Percentiles rank a stretch among this genome's conserved stretches.
These are phyloP conservation scores for Serilophus lunatus DNA, from an alignment of 2,113 vertebrate genomes.

Conservation along the genomic window DNA sequence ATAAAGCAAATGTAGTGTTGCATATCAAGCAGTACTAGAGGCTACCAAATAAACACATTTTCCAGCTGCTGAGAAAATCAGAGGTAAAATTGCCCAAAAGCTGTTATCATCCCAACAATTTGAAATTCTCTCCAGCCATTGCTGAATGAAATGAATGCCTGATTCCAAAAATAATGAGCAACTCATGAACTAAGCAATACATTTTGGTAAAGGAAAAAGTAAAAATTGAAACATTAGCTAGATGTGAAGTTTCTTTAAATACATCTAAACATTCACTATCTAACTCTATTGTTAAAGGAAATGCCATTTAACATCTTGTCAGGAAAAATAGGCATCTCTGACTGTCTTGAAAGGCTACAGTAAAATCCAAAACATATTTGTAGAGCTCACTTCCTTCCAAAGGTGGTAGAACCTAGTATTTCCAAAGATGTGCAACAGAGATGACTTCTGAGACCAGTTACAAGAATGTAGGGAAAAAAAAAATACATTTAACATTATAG, in stretches of 20 bases:
- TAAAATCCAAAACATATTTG: neutral
- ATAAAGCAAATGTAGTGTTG: neutral
- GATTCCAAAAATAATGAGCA: neutral
- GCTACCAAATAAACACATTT: neutral
- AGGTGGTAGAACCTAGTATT: neutral
- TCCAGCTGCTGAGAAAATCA: neutral
- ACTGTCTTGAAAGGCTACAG: neutral
- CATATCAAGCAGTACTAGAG: neutral
- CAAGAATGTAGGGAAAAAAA: neutral
- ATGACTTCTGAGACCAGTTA: neutral
- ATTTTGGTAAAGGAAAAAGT: neutral
- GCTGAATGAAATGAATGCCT: neutral
- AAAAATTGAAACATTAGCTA: neutral
- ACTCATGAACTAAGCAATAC: neutral
- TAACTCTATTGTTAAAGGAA: neutral
- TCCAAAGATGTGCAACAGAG: neutral
- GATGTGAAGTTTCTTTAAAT: neutral
- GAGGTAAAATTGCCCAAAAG: neutral
- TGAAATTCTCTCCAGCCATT: neutral
- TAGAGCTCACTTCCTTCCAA: neutral
- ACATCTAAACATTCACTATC: neutral
- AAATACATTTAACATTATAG: no score
- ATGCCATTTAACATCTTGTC: neutral
- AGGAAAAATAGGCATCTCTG: neutral
- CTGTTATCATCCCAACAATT: neutral